Conservation (phyloP, 1,140 invertebrate genomes). For the Atta colombica region DNA sequence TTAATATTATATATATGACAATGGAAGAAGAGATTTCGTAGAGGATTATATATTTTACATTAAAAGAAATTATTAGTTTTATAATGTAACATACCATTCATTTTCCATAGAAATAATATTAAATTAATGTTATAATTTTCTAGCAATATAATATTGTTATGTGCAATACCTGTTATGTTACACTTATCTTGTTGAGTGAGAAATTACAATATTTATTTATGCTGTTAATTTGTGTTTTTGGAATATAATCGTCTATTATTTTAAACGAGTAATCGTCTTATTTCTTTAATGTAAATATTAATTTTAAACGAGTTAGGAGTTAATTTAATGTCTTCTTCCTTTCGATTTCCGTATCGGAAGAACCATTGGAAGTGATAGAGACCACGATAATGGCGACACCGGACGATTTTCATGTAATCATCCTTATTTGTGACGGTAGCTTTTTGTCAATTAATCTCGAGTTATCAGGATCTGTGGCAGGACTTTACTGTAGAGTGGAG, state of each 20-base stretch:
- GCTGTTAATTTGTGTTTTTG: background rate
- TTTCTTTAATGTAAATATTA: background rate
- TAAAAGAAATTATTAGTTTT: background rate
- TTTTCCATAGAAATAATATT: too few relatives aligned
- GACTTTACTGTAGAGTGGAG: constrained; percentile 9
- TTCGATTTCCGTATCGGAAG: constrained; percentile 5
- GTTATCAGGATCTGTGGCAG: constrained; percentile 68
- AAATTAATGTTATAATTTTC: too few relatives aligned
- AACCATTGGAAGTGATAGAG: constrained; percentile 27
- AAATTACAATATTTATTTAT: too few relatives aligned
- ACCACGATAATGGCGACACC: background rate
- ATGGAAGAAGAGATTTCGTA: constrained; percentile 16
- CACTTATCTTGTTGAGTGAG: too few relatives aligned
- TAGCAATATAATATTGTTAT: background rate
- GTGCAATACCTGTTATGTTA: too few relatives aligned
- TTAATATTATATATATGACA: constrained; percentile 22
- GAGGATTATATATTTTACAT: background rate
- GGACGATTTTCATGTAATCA: constrained; percentile 61
- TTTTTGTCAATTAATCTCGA: constrained; percentile 77
- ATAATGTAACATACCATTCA: background rate
- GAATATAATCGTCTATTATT: background rate
- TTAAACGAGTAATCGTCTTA: background rate
- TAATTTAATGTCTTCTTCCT: constrained; percentile 4
- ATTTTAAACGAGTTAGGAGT: background rate
- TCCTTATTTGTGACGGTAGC: constrained; percentile 66